phyloP scores from a whole-genome alignment of 2,888 invertebrate species.

The Chydorus sphaericus region DNA sequence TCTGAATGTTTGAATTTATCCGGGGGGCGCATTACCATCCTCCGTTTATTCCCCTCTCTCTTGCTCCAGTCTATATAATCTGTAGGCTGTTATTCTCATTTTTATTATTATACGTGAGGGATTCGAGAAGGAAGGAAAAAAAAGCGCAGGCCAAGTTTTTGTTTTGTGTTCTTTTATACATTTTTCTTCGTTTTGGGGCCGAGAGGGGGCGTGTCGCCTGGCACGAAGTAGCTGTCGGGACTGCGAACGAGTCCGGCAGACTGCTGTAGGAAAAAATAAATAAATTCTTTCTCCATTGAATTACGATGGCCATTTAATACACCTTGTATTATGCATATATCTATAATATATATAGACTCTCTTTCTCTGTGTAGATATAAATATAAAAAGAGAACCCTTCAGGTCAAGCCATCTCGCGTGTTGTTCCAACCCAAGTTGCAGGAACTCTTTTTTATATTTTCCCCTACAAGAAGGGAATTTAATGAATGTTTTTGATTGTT shows the following conservation, averaged over 20 bases:
- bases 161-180: no score
- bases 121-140: not conserved
- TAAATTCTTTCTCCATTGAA: constrained; percentile 5
- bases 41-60: no score
- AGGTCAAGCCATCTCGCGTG: constrained; percentile 7
- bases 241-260: not conserved
- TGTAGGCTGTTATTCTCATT: constrained; percentile 2
- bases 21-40: no score
- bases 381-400: not conserved
- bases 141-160: no score
- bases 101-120: constrained; percentile 1
- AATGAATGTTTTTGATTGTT: constrained; percentile 7
- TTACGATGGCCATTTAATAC: constrained; percentile 7
- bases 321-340: constrained; percentile 8
- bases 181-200: not conserved
- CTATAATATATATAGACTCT: not conserved
- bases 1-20: not conserved
- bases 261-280: no score
- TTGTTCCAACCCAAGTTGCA: not conserved
- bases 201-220: constrained; percentile 1
- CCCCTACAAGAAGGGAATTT: not conserved
- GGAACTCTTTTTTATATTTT: not conserved
- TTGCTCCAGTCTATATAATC: no score
- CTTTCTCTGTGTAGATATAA: not conserved
- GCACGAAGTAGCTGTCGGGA: constrained; percentile 8